Base-by-base conservation (phyloP, 2,888 invertebrate genomes). In the Rutpela maculata region DNA sequence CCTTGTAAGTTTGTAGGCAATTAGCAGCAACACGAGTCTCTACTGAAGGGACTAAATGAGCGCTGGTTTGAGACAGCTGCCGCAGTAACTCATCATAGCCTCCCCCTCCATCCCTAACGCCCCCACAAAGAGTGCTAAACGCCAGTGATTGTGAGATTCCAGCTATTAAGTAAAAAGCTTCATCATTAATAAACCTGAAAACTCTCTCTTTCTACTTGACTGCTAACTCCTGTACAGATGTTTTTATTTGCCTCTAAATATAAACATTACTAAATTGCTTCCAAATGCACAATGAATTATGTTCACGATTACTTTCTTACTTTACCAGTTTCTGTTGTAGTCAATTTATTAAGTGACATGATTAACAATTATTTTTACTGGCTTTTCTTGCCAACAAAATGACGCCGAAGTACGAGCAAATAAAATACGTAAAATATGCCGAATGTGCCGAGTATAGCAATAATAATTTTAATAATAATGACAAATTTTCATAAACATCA, bases 81-180 rank as follows among this genome's bases (percentile, higher is more conserved):
- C 82, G 84, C 84, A 85, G 84, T 86, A 86, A 87, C 85, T 86
- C 86, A 87, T 86, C 85, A 81, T 78, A 43, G 31, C 60, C 18
- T 43, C 60, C 60, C 70, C 60, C 60, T 43, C 60, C 43, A 18
- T 19, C 60, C 71, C 78, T 31, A 55, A 72, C 80, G 74, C 80
- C 82, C 81, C 80, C 84, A 78, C 79, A 81, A 84, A 82, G 82
- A 84, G 82, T 83, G 81, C 83, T 84, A 84, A 85, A 84, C 81
- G 85, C 84, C 85, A 85, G 83, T 86, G 86, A 86, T 86, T 86
- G 85, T 86, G 84, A 85, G 84, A 85, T 85, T 83, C 84, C 82
- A 84, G 85, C 85, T 85, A 84, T 86, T 86, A 86, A 86, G 83
- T 84, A 83, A 85, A 85, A 85, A 84, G 85, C 85, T 84, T 80